phyloP scores from a whole-genome alignment of 2,888 invertebrate genomes.

The Gonocerus acuteangulatus region DNA sequence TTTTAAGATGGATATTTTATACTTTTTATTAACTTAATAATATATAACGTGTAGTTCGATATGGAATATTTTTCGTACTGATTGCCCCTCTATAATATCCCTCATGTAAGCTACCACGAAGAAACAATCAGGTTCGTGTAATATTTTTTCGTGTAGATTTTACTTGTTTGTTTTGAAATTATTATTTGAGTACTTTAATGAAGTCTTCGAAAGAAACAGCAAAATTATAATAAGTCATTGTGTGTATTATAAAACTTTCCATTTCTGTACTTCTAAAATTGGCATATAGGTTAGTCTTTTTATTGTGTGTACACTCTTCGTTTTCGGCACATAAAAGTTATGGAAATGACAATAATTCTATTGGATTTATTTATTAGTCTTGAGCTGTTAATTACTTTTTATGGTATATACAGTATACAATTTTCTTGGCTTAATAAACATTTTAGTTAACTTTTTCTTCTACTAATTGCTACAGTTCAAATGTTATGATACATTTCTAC shows the following conservation, averaged over 20 bases:
- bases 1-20: conserved; percentile 21
- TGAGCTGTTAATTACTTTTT: no score
- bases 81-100: conserved; percentile 15
- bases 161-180: conserved; percentile 2
- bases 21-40: conserved; percentile 19
- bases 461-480: no score
- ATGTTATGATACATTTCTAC: no score
- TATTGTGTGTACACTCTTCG: conserved; percentile 19
- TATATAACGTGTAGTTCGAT: neutral
- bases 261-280: conserved; percentile 23
- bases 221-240: no score
- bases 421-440: no score
- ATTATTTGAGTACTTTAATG: neutral
- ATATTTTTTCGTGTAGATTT: conserved; percentile 2
- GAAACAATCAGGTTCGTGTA: conserved; percentile 23
- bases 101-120: conserved; percentile 22
- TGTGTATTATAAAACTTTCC: neutral
- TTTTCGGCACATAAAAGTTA: conserved; percentile 4
- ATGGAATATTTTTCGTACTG: conserved; percentile 13
- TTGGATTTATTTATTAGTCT: neutral
- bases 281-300: conserved; percentile 27
- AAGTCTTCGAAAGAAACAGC: neutral
- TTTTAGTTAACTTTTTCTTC: no score
- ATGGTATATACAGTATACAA: no score
- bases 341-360: neutral